Evolutionary conservation across 92 coral and sea anemone species (phyloP), one percentile per base, ranked within the genome.

Genomic region (Phenganax stokvisi): DNA sequence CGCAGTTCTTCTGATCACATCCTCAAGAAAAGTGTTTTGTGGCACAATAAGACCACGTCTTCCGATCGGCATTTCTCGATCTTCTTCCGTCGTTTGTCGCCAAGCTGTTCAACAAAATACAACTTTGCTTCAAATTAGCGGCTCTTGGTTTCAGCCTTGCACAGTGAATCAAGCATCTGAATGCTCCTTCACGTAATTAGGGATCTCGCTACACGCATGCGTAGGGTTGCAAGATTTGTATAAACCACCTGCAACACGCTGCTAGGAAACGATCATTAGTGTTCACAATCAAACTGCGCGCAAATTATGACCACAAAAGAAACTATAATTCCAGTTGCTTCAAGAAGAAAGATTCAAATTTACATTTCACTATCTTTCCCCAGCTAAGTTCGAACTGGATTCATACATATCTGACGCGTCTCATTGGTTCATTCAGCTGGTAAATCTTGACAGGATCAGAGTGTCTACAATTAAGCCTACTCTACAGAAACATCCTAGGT

Each of bases 11-110:
- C 97, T 90, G 54, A 93, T 90, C 61, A 93, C 91, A 71, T 91
- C 92, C 77, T 93, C 98, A 69, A 93, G 84, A 65, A 93, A 93
- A 0, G 97, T 91, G 56, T 93, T 93, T 54, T 93, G 98, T 27
- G 98, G 98, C 20, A 93, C 98, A 20, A 93, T 96, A 9, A 93
- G 89, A 29, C 98, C 98, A 61, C 98, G 88, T 74, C 98, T 84
- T 81, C 98, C 98, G 52, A 87, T 93, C 16, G 97, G 81, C 81
- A 76, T 76, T 9, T 76, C 58, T 69, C 56, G 54, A 6, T 75
- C 64, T 10, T 20, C 10, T 20, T 37, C 81, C 1, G 7, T 13
- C 28, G 25, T 76, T 44, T 12, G 70, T 44, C 81, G 12, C 53
- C 54, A 29, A 37, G 81, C 81, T 76, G 56, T 59, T 57, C 10